Evolutionary conservation across 2,797 vertebrate genomes (phyloP).

Genomic region (Paguma larvata): DNA sequence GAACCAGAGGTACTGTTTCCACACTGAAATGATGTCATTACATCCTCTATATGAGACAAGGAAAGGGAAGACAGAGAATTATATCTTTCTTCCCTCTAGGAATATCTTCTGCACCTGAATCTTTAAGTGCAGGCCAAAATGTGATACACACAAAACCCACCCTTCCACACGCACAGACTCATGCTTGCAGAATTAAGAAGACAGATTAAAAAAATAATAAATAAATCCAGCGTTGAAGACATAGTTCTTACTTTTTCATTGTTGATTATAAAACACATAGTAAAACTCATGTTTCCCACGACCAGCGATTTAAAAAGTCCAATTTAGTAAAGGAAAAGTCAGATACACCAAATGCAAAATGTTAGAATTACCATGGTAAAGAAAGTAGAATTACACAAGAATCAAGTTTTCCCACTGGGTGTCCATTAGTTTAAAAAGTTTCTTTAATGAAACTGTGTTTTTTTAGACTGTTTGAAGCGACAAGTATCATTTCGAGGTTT

Average conservation of each 20-base stretch:
- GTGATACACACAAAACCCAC: neutral
- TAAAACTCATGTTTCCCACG: neutral
- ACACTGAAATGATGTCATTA: neutral
- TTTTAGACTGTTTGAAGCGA: slow-evolving; percentile 3
- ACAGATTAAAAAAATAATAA: neutral
- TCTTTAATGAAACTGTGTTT: neutral
- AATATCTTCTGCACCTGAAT: slow-evolving; percentile 33
- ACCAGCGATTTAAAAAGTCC: neutral
- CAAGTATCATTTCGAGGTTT: slow-evolving; percentile 7
- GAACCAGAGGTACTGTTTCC: neutral
- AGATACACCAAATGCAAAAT: neutral
- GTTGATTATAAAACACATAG: neutral
- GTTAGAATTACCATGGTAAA: slow-evolving; percentile 11
- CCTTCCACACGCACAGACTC: neutral
- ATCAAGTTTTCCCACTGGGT: neutral
- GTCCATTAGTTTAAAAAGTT: slow-evolving; percentile 25
- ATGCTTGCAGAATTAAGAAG: neutral
- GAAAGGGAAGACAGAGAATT: neutral
- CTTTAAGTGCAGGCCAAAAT: neutral
- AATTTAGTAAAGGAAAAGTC: slow-evolving; percentile 22
- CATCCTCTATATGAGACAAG: neutral
- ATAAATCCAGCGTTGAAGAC: neutral
- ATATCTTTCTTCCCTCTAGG: neutral
- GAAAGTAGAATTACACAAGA: neutral
- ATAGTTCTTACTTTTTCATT: neutral